Evolutionary conservation across 2,113 vertebrate species (phyloP), one percentile per base, ranked within the genome.

Genomic region (Probosciger aterrimus): DNA sequence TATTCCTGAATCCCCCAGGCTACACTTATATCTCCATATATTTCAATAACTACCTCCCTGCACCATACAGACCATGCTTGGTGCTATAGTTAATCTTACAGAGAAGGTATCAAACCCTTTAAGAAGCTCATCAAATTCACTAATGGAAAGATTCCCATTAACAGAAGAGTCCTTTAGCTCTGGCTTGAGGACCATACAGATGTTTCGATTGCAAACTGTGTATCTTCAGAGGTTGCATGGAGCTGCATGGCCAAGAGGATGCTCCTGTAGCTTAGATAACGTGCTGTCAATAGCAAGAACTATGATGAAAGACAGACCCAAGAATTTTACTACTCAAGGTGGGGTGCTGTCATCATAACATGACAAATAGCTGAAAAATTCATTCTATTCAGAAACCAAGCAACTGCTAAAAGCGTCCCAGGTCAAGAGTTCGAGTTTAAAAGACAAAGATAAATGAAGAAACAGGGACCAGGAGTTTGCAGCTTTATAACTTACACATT

Each of bases 151-250:
- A 6, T 64, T 79, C 47, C 52, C 24, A 7, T 33, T 5, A 23
- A 37, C 18, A 70, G 44, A 49, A 35, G 60, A 28, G 5, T 15
- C 14, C 25, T 59, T 64, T 15, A n/a, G 9, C 17, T 78, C 43
- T 33, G 57, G 9, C 8, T 70, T 60, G 43, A 15, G 74, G 70
- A 23, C 18, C 6, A 1, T 14, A 10, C 2, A 44, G 37, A 8
- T 3, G 9, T 13, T 86, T 37, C 0, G 0, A 5, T 3, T 2
- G 1, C 11, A 5, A 24, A 25, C 30, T 7, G 17, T 4, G 14
- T 8, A 8, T 46, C 43, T 79, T 55, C 52, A 30, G 23, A 46
- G 28, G 18, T 0, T 5, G 27, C 11, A 18, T 24, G 20, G 17
- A 44, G 30, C 11, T 13, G n/a, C 35, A 11, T 2, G 46, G 33